Percentiles rank a stretch among this genome's conserved stretches.
These are phyloP conservation scores for Thereva nobilitata DNA, from an alignment of 2,888 invertebrate genomes.

Conservation along the genomic window DNA sequence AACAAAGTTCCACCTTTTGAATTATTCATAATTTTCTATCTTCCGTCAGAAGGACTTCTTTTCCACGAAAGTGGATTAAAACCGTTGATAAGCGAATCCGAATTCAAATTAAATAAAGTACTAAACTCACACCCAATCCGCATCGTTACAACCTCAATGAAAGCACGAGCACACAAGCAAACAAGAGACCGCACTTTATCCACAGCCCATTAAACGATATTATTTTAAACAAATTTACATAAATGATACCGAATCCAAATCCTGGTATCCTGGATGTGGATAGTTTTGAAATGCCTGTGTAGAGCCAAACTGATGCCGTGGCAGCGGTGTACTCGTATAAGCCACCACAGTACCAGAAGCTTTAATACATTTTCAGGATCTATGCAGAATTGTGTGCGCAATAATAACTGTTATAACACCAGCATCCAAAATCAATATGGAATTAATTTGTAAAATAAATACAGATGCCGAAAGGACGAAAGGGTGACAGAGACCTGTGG, in stretches of 20 bases:
- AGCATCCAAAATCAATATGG: slow-evolving; percentile 31
- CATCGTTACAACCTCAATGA: background rate
- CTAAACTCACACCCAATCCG: slow-evolving; percentile 16
- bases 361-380: slow-evolving; percentile 20
- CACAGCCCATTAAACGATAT: slow-evolving; percentile 36
- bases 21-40: slow-evolving; percentile 39
- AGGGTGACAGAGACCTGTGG: slow-evolving; percentile 18
- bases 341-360: background rate
- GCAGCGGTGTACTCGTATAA: too few species aligned
- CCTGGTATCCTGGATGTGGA: slow-evolving; percentile 9
- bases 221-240: slow-evolving; percentile 36
- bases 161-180: slow-evolving; percentile 9
- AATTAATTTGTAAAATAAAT: slow-evolving; percentile 33
- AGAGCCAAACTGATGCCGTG: too few species aligned
- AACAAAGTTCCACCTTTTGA: slow-evolving; percentile 36
- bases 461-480: slow-evolving; percentile 3
- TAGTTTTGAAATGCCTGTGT: background rate
- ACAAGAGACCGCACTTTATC: slow-evolving; percentile 29
- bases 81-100: slow-evolving; percentile 30
- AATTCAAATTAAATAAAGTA: slow-evolving; percentile 38
- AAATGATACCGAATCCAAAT: slow-evolving; percentile 17
- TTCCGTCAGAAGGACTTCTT: slow-evolving; percentile 29
- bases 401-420: slow-evolving; percentile 30
- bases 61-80: slow-evolving; percentile 32
- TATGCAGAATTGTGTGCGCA: slow-evolving; percentile 8